phyloP scores from a whole-genome alignment of 2,797 vertebrate genomes.

The Emys orbicularis region DNA sequence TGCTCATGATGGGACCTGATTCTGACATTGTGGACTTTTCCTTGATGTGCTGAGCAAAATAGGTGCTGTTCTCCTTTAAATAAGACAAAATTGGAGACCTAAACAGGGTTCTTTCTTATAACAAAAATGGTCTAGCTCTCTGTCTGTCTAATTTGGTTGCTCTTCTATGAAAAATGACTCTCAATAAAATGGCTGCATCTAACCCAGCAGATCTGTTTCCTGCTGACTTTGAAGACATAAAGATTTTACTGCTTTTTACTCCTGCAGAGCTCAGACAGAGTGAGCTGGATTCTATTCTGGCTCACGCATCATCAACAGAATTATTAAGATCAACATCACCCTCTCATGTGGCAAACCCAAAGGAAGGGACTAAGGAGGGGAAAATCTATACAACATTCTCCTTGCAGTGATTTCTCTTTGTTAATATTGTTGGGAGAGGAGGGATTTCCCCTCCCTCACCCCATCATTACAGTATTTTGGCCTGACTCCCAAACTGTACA shows the following conservation, averaged over 20 bases:
- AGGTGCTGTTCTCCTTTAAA: not conserved
- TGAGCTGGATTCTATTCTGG: not conserved
- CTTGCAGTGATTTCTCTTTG: not conserved
- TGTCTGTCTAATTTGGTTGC: not conserved
- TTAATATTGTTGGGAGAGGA: not conserved
- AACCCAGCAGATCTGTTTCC: not conserved
- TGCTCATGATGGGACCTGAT: not conserved
- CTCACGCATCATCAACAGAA: not conserved
- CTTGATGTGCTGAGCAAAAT: not conserved
- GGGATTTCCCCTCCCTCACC: not conserved
- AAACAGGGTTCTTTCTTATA: not conserved
- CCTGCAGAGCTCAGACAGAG: not conserved
- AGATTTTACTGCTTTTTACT: not conserved
- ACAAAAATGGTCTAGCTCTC: constrained; percentile 6
- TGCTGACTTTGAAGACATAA: not conserved
- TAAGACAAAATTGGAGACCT: not conserved
- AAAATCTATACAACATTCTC: not conserved
- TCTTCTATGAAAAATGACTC: not conserved
- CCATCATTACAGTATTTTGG: not conserved
- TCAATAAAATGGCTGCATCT: not conserved
- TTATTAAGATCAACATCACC: not conserved
- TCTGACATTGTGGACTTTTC: not conserved
- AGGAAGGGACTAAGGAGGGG: not conserved
- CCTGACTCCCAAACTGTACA: not conserved
- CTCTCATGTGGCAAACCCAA: not conserved